Evolutionary conservation across 1,140 invertebrate species (phyloP).

Genomic region (Homarus americanus): DNA sequence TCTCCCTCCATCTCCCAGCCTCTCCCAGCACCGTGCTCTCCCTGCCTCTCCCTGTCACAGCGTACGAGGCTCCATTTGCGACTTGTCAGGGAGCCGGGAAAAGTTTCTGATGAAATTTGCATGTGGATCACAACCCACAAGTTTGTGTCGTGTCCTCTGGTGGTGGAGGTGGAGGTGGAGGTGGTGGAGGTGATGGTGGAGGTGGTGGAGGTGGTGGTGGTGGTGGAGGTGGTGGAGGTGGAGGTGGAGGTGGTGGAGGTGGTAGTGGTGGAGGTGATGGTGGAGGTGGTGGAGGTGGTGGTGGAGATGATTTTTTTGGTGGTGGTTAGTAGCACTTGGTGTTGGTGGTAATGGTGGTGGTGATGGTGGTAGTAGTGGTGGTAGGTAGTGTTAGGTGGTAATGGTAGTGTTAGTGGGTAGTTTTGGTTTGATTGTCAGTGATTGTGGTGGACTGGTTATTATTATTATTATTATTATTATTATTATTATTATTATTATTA

Average conservation of each 20-base stretch:
- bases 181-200: not conserved
- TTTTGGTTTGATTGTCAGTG: not conserved
- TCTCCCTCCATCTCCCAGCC: not conserved
- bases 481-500: not conserved
- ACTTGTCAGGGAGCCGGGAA: conserved; percentile 52
- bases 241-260: not conserved
- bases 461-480: no score
- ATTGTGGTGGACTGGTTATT: no score
- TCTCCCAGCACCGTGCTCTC: not conserved
- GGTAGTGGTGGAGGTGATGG: conserved; percentile 5
- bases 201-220: not conserved
- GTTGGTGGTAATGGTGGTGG: not conserved
- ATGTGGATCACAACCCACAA: conserved; percentile 57
- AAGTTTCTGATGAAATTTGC: conserved; percentile 69
- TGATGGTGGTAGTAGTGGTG: not conserved
- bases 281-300: conserved; percentile 2
- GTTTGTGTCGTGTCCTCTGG: conserved; percentile 51
- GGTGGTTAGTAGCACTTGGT: not conserved
- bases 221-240: not conserved
- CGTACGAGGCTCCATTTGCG: conserved; percentile 57
- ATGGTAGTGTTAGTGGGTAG: not conserved
- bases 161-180: not conserved
- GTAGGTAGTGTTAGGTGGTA: not conserved
- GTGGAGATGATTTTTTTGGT: not conserved
- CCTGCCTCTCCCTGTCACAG: conserved; percentile 30